phyloP scores from a whole-genome alignment of 35 echinoderm and acorn worm genomes.

The Acanthaster planci region DNA sequence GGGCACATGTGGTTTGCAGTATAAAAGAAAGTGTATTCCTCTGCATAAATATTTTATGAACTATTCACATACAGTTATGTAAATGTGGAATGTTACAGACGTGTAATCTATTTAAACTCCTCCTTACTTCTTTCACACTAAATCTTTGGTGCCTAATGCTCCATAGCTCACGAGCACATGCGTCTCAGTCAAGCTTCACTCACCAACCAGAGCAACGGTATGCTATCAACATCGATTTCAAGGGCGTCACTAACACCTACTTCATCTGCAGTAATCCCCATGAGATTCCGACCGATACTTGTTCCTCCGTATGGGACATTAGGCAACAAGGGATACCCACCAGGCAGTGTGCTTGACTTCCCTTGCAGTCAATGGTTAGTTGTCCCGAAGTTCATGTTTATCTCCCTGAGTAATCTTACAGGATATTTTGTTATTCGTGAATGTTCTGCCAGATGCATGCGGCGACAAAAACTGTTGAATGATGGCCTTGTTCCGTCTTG shows the following conservation, averaged over 20 bases:
- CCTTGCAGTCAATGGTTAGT: neutral
- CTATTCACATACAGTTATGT: too few relatives aligned
- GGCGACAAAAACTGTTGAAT: neutral
- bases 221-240: constrained; percentile 4
- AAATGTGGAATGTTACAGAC: too few relatives aligned
- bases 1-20: too few relatives aligned
- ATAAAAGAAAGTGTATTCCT: too few relatives aligned
- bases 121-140: too few relatives aligned
- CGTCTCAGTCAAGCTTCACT: neutral
- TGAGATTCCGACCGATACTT: neutral
- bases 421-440: neutral
- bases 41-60: too few relatives aligned
- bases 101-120: too few relatives aligned
- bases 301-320: neutral
- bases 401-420: too few relatives aligned
- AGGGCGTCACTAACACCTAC: neutral
- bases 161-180: too few relatives aligned
- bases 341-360: neutral
- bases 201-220: neutral
- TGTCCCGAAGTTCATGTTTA: neutral
- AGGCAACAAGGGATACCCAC: neutral
- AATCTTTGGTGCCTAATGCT: too few relatives aligned
- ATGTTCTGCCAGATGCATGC: neutral
- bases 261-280: neutral
- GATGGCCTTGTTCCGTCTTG: neutral